Evolutionary conservation across 2,888 invertebrate species (phyloP), one percentile per base, ranked within the genome.

Genomic region (Loripinus fragilis): DNA sequence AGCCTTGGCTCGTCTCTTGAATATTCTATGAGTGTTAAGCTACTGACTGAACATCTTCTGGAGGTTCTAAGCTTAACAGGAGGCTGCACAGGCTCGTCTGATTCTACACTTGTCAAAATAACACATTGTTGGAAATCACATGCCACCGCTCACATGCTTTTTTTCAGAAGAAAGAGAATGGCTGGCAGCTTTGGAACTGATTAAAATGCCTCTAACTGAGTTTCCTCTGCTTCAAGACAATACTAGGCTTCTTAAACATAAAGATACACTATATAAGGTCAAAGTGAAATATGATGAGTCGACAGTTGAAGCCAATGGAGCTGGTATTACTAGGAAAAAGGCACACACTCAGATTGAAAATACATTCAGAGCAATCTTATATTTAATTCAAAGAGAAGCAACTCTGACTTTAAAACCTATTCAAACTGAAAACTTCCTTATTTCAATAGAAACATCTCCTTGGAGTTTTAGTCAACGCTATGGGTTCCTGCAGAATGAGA

Each of bases 181-280:
- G 15, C 20, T 3, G 20, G 12, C 38, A 38, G 12, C 38, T 8
- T 38, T 38, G 12, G 12, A n/a, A n/a, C n/a, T 23, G n/a, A 52
- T 23, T 12, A 69, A 8, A 15, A 79, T 79, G 79, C 71, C 75
- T 35, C 52, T 79, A 17, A 50, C 65, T 20, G 68, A 45, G 23
- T 75, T 79, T 48, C 79, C 79, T 15, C 38, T 75, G 33, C 52
- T 79, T 28, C 69, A 79, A 72, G 55, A 79, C n/a, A 71, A 79
- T 28, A 79, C 75, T 2, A 55, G 75, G 45, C 74, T 78, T 20
- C 52, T 78, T 1, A 65, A 71, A 60, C 71, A 45, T 65, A 73
- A 73, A 38, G 70, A 79, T n/a, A 76, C 66, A 0, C 28, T 79
- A 23, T 79, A 75, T 52, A 79, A 79, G 17, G 50, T 75, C 2